Evolutionary conservation across 2,888 invertebrate genomes (phyloP), one percentile per base, ranked within the genome.

Genomic region (Lysandra coridon): DNA sequence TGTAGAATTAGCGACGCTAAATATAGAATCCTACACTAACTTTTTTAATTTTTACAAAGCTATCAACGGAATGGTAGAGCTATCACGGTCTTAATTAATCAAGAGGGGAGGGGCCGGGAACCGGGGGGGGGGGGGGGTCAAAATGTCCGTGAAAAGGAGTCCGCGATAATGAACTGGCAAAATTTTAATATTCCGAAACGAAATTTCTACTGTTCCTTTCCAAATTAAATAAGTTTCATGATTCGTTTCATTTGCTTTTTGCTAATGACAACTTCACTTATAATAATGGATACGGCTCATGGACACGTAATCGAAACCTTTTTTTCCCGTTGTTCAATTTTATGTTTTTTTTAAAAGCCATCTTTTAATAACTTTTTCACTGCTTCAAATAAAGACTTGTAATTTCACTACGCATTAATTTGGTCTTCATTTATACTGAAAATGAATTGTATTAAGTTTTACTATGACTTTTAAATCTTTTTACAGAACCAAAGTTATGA

Each of bases 181-280:
- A 80, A 81, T 83, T 83, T 83, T 83, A 83, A 83, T 82, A 81
- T 81, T 83, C 80, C 74, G 76, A 80, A 82, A 83, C 75, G 79
- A 81, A 83, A 82, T 80, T 83, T 81, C 79, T 49, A 75, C 81
- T 81, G 79, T 78, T 74, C 73, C 74, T 78, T 64, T 80, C 74
- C 73, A 81, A 81, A 81, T 81, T 79, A 81, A 82, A 82, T 80
- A 81, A 82, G 75, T 79, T 79, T 79, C 77, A 80, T 81, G 73
- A 79, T 80, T 80, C 79, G 79, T 75, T 60, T 78, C 79, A 73
- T 80, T 78, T 80, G 81, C 62, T 79, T 79, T 69, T 17, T 64
- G 12, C 44, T 76, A 69, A 79, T 76, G 76, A 57, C 57, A 53
- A 76, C 30, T 53, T 76, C 57, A 79, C 73, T 57, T 37, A 73